Base-by-base conservation (phyloP, 64 coral and sea anemone species). In the Montipora capricornis region DNA sequence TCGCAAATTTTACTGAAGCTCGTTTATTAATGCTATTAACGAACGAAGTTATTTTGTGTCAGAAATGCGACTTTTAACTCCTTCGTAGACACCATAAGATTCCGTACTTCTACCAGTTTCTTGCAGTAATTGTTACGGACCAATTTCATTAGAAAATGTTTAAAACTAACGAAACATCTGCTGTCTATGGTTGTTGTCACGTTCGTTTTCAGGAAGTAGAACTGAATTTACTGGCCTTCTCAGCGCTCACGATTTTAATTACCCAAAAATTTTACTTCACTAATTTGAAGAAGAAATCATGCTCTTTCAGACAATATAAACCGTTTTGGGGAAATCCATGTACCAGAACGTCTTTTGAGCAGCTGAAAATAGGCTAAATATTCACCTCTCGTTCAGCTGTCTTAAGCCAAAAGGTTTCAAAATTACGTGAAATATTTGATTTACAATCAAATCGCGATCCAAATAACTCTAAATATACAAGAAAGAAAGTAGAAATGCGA, bases 311-410 rank as follows among this genome's bases (percentile, higher is more conserved):
- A 73, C 20, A 24, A 73, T 22, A 26, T 20, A 52, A 79, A 14
- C 47, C 47, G 9, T 79, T 45, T 79, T 79, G 47, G 13, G 5
- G 14, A 52, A 51, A 52, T 1, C 4, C 47, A 16, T 79, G 76
- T 50, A 79, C 76, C 76, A 79, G 48, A 51, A 50, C 76, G 76
- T 12, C 48, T 79, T 79, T 79, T 79, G 5, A 51, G 76, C 76
- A 5, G 8, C 20, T 52, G 47, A 79, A 79, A 79, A 51, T 79
- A 14, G 37, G 76, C 76, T 79, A 79, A 79, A 79, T 79, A 17
- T 79, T 79, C 8, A 51, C 47, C 12, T 6, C 44, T 69, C n/a
- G 66, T 69, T 69, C 4, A 69, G 66, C 8, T 77, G 44, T 77
- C 45, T 77, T 77, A 15, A 52, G 76, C 6, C 47, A 50, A 14